Conservation (phyloP, 2,888 invertebrate genomes). For the Melinopterus prodromus region DNA sequence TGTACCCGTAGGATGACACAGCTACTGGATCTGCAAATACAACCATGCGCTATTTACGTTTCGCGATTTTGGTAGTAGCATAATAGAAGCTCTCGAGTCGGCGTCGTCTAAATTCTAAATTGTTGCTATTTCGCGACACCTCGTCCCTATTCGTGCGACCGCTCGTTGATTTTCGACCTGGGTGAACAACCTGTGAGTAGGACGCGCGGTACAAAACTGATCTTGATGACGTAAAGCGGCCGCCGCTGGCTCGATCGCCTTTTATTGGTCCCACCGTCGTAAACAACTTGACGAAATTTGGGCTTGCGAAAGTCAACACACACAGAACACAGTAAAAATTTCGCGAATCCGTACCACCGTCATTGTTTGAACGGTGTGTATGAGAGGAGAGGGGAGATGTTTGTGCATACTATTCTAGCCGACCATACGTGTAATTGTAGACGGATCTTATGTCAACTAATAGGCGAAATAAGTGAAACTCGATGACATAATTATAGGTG, state of each 20-base stretch:
- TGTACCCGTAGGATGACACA: not conserved
- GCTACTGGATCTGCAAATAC: not conserved
- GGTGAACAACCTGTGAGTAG: slow-evolving; percentile 47
- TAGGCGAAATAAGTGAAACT: not conserved
- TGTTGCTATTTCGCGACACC: not conserved
- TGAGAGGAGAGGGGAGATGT: not conserved
- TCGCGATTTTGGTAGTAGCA: not conserved
- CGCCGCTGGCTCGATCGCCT: not conserved
- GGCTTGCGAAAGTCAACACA: slow-evolving; percentile 8
- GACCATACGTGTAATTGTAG: not conserved
- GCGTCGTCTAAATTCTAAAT: not conserved
- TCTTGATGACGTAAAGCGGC: slow-evolving; percentile 41
- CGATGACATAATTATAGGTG: not conserved
- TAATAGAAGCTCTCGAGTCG: not conserved
- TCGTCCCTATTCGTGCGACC: slow-evolving; percentile 13
- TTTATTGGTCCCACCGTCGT: slow-evolving; percentile 4
- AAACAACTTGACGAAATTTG: not conserved
- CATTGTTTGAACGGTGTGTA: not conserved
- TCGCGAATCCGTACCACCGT: not conserved
- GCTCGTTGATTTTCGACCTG: slow-evolving; percentile 34
- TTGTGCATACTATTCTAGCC: not conserved
- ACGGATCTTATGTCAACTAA: not conserved
- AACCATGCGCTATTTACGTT: not conserved
- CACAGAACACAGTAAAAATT: slow-evolving; percentile 5
- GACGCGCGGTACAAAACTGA: slow-evolving; percentile 40